Evolutionary conservation across 1,140 invertebrate genomes (phyloP).

Genomic region (Drosophila guanche): DNA sequence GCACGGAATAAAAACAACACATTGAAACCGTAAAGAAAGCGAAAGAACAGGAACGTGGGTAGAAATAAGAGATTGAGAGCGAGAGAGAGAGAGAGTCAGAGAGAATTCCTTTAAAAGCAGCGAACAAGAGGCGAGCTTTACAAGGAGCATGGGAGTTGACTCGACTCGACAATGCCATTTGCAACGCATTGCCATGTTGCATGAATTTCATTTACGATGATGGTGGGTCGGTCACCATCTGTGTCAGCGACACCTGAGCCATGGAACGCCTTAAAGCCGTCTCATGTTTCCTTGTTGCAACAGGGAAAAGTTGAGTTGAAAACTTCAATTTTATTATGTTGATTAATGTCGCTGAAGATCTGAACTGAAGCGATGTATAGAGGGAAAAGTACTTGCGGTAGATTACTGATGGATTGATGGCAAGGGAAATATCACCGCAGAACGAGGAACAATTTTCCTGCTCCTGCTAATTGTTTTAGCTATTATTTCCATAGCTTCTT

Average conservation of each 20-base stretch:
- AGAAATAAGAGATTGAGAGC: neutral
- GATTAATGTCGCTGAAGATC: constrained; percentile 18
- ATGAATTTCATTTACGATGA: constrained; percentile 55
- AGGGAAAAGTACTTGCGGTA: neutral
- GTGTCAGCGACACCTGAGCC: constrained; percentile 7
- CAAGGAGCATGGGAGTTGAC: constrained; percentile 56
- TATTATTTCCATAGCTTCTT: no score
- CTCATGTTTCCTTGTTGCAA: neutral
- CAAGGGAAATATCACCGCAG: no score
- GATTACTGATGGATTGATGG: neutral
- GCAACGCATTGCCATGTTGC: constrained; percentile 60
- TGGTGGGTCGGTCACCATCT: neutral
- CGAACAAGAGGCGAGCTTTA: constrained; percentile 52
- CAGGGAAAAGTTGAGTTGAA: no score
- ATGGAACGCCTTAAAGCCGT: constrained; percentile 24
- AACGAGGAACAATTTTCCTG: no score
- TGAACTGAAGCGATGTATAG: neutral
- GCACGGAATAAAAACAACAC: constrained; percentile 1
- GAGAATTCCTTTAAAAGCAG: constrained; percentile 35
- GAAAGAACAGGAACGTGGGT: constrained; percentile 18
- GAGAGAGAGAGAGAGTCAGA: neutral
- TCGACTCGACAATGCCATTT: constrained; percentile 59
- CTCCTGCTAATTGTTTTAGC: no score
- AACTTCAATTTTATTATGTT: constrained; percentile 31
- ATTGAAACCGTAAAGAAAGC: constrained; percentile 33